phyloP scores from a whole-genome alignment of 2,888 invertebrate species.

The Epinotia brunnichana region DNA sequence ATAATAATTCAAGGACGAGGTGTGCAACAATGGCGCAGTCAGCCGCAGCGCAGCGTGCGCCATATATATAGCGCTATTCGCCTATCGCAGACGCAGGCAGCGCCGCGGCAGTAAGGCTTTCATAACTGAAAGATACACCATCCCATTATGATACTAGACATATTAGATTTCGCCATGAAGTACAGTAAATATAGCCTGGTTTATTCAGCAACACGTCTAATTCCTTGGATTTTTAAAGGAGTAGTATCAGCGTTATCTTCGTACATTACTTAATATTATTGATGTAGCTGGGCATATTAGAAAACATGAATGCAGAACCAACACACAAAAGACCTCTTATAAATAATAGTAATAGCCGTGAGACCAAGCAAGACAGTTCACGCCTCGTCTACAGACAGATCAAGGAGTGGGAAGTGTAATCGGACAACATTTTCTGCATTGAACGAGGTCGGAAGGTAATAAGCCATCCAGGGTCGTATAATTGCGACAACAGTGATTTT shows the following conservation, averaged over 20 bases:
- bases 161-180: no score
- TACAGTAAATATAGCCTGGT: not conserved
- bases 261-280: not conserved
- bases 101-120: not conserved
- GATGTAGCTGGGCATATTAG: not conserved
- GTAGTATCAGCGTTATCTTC: not conserved
- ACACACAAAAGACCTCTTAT: not conserved
- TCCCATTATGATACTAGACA: no score
- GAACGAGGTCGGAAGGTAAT: conserved; percentile 16
- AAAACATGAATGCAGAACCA: not conserved
- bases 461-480: conserved; percentile 11
- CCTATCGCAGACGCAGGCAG: not conserved
- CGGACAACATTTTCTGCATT: conserved; percentile 17
- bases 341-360: not conserved
- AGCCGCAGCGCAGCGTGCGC: no score
- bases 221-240: not conserved
- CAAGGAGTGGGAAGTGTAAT: conserved; percentile 21
- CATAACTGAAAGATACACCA: no score
- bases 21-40: not conserved
- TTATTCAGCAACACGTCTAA: not conserved
- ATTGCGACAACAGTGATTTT: not conserved
- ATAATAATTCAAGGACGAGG: not conserved
- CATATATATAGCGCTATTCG: not conserved
- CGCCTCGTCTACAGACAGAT: conserved; percentile 3
- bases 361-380: conserved; percentile 24